Evolutionary conservation across 2,797 vertebrate genomes (phyloP).

Genomic region (Argentina silus): DNA sequence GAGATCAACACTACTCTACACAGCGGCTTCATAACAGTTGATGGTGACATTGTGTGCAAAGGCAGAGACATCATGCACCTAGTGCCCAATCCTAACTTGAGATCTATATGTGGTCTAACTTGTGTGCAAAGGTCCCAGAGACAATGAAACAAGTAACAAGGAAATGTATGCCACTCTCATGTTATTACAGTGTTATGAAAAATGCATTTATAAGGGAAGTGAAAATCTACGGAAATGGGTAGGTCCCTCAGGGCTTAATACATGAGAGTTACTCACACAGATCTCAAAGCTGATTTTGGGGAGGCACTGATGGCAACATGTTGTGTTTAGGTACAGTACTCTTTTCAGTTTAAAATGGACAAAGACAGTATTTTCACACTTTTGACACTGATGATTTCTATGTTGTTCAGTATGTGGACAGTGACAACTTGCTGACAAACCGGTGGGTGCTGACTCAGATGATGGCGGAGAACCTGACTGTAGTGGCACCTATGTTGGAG

Average conservation of each 20-base stretch:
- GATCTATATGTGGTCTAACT: too few species aligned
- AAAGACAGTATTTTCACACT: background rate
- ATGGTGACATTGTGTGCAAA: background rate
- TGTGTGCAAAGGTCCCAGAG: too few species aligned
- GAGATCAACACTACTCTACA: constrained; percentile 41
- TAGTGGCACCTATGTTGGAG: constrained; percentile 90
- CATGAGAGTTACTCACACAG: too few species aligned
- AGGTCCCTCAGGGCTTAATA: too few species aligned
- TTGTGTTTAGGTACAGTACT: background rate
- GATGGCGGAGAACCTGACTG: constrained; percentile 86
- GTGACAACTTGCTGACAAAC: constrained; percentile 89
- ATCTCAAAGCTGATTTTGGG: background rate
- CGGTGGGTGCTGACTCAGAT: constrained; percentile 78
- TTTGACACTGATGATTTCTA: constrained; percentile 1
- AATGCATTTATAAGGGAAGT: too few species aligned
- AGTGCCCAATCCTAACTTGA: too few species aligned
- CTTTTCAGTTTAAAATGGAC: background rate
- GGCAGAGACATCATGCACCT: too few species aligned
- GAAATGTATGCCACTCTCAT: too few species aligned
- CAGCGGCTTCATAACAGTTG: background rate
- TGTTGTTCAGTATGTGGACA: constrained; percentile 80
- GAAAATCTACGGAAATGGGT: too few species aligned
- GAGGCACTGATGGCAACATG: background rate
- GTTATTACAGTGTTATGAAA: too few species aligned
- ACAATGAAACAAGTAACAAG: too few species aligned